A percentile compares a stretch with the other conserved stretches of the same genome.
Conservation (phyloP, 2,888 invertebrate species). For the Morpho helenor region DNA sequence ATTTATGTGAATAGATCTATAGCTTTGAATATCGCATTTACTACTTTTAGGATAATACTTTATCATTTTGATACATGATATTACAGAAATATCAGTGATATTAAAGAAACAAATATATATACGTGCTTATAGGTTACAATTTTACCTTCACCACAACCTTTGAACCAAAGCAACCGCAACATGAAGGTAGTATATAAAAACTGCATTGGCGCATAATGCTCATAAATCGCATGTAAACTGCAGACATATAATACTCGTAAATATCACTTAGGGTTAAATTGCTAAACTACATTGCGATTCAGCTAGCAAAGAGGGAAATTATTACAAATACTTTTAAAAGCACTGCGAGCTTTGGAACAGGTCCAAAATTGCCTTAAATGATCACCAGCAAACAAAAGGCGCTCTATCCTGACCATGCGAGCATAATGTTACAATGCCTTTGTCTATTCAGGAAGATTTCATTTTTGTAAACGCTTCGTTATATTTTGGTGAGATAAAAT, state of each 20-base stretch:
- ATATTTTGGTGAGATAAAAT: too few species aligned
- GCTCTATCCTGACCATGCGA: slow-evolving; percentile 8
- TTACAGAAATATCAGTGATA: too few species aligned
- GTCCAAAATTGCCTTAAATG: slow-evolving; percentile 23
- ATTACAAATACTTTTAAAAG: slow-evolving; percentile 24
- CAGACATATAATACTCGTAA: slow-evolving; percentile 13
- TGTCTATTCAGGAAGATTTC: slow-evolving; percentile 2
- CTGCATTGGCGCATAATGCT: too few species aligned
- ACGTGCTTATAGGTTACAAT: too few species aligned
- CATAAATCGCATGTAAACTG: background rate
- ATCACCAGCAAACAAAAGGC: slow-evolving; percentile 21
- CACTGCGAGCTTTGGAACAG: slow-evolving; percentile 23
- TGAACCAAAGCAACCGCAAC: too few species aligned
- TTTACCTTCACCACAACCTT: too few species aligned
- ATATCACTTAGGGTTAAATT: slow-evolving; percentile 23
- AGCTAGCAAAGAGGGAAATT: slow-evolving; percentile 16
- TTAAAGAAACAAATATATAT: too few species aligned
- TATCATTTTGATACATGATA: too few species aligned
- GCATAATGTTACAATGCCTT: slow-evolving; percentile 12
- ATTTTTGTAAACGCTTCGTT: background rate
- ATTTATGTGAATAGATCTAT: too few species aligned
- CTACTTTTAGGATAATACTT: too few species aligned
- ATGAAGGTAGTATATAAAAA: too few species aligned
- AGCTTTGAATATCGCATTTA: too few species aligned
- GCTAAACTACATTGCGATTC: slow-evolving; percentile 15